Evolutionary conservation across 1,140 invertebrate species (phyloP), one percentile per base, ranked within the genome.

Genomic region (Triops longicaudatus): DNA sequence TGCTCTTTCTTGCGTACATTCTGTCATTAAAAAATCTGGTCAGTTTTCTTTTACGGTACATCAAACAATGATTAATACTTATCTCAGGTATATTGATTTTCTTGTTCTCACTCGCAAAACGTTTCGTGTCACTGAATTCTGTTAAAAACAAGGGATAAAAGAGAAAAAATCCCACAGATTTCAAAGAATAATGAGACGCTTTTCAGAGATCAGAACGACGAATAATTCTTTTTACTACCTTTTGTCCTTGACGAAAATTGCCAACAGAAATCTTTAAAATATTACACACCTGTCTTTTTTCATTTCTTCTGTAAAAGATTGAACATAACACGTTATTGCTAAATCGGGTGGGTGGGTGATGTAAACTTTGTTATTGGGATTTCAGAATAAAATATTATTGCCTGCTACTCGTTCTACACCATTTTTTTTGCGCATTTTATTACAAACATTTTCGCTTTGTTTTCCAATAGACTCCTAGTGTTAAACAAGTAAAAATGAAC

Each of bases 141-240:
- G 50, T 4, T 22, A 63, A n/a, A n/a, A 63, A 63, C 50, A n/a
- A 17, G n/a, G 50, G 17, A 63, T n/a, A 63, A 63, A 63, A 5
- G 14, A 10, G 6, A 63, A 63, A 63, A 5, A 63, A 63, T n/a
- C 50, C 50, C 22, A 3, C 17, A 63, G 17, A 17, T n/a, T 63
- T 22, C 50, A 63, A 63, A 63, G 22, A 17, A 22, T n/a, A 63
- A 63, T 6, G 50, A 63, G 17, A 22, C 14, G 6, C 22, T 63
- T 63, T 63, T 63, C 17, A 22, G 50, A 63, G 50, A 63, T 63
- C 50, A 63, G 17, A 63, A 63, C 50, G 50, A 63, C 50, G 50
- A 22, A 22, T 63, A 63, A 63, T 7, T 63, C 14, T 63, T 63
- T n/a, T 63, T 63, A 63, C 50, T 63, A 63, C 50, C 17, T 63